Conservation (phyloP, 2,888 invertebrate genomes). For the Harmothoe impar region DNA sequence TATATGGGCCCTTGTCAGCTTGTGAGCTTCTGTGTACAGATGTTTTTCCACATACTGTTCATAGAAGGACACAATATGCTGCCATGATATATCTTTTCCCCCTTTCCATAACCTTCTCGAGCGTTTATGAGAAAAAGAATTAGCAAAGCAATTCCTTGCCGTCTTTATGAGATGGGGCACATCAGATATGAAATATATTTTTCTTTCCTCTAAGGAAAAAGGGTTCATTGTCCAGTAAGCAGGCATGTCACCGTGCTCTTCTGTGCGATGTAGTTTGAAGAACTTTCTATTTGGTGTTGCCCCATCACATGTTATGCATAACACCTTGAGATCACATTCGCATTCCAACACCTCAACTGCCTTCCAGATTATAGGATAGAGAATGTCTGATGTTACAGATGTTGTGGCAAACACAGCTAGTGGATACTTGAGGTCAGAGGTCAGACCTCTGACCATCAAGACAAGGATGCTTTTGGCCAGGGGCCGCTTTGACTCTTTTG, state of each 20-base stretch:
- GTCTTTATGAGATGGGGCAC: slow-evolving; percentile 56
- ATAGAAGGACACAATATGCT: slow-evolving; percentile 39
- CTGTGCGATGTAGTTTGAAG: slow-evolving; percentile 11
- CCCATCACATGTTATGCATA: slow-evolving; percentile 60
- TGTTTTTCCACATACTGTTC: slow-evolving; percentile 8
- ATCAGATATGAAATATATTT: too few relatives aligned
- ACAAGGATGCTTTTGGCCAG: slow-evolving; percentile 69
- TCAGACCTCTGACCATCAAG: slow-evolving; percentile 68
- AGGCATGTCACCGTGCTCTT: neutral
- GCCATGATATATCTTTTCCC: slow-evolving; percentile 38
- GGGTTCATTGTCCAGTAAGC: slow-evolving; percentile 5
- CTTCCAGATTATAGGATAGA: slow-evolving; percentile 43
- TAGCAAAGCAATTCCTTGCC: too few relatives aligned
- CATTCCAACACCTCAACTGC: neutral
- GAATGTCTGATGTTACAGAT: neutral
- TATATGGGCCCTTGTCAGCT: slow-evolving; percentile 40
- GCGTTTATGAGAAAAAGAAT: slow-evolving; percentile 48
- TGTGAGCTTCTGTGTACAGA: neutral
- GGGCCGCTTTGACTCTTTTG: too few relatives aligned
- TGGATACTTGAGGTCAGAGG: too few relatives aligned
- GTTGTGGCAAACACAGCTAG: slow-evolving; percentile 41
- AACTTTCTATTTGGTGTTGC: too few relatives aligned
- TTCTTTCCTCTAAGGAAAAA: neutral
- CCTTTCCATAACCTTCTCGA: slow-evolving; percentile 41
- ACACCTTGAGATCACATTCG: slow-evolving; percentile 32